phyloP scores from a whole-genome alignment of 2,797 vertebrate species.

The Nothura maculosa region DNA sequence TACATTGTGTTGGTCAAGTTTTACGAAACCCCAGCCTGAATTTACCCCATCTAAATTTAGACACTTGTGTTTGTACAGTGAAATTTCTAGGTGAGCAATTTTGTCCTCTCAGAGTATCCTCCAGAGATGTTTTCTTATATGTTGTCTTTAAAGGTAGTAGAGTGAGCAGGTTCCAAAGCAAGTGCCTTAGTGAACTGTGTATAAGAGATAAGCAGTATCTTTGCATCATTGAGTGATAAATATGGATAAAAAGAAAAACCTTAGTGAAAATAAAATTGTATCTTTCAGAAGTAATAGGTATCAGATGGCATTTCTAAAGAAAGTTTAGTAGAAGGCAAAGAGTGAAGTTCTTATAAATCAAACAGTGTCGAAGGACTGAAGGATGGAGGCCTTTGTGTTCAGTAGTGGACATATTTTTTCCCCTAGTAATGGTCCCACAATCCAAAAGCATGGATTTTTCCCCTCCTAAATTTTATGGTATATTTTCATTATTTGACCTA shows the following conservation, averaged over 20 bases:
- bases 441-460: background rate
- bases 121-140: background rate
- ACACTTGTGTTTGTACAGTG: background rate
- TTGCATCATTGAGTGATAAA: background rate
- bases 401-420: background rate
- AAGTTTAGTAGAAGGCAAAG: background rate
- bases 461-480: background rate
- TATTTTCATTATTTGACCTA: background rate
- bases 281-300: background rate
- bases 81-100: background rate
- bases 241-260: background rate
- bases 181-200: background rate
- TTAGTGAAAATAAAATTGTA: background rate
- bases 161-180: background rate
- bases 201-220: background rate
- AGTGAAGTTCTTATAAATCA: background rate
- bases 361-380: background rate
- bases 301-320: background rate
- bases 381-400: background rate
- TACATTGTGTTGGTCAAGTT: background rate
- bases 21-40: background rate
- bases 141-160: background rate
- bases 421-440: background rate
- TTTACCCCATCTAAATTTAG: background rate
- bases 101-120: background rate